These are phyloP conservation scores for Microtus montanus DNA, from an alignment of 2,113 vertebrate species.

Conservation along the genomic window DNA sequence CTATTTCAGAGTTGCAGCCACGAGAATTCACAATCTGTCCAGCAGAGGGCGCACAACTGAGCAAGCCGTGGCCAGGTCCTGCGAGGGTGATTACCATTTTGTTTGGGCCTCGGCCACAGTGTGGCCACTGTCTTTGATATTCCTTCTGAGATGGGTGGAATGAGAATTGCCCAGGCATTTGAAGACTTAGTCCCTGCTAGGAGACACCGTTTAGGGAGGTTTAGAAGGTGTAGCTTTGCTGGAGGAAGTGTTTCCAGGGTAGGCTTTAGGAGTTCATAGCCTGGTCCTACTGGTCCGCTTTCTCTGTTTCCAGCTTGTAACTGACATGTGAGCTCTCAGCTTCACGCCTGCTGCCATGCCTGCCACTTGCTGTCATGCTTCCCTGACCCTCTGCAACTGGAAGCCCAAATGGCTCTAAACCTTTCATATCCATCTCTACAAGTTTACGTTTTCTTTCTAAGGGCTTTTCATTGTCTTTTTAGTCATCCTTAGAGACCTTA, in stretches of 20 bases:
- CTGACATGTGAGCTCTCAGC: not conserved
- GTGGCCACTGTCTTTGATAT: too few species aligned
- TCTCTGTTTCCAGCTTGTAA: not conserved
- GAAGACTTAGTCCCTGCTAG: not conserved
- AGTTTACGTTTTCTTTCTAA: not conserved
- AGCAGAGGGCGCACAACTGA: not conserved
- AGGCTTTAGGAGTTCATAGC: not conserved
- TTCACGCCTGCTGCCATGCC: not conserved
- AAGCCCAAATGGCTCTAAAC: not conserved
- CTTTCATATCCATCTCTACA: not conserved
- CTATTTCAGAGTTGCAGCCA: not conserved
- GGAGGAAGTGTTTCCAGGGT: not conserved
- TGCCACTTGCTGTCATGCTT: rapidly evolving
- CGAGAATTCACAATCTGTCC: not conserved
- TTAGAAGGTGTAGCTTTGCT: not conserved
- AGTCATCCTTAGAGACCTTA: not conserved
- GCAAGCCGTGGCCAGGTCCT: not conserved
- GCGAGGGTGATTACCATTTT: not conserved
- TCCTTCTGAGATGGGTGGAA: not conserved
- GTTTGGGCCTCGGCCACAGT: rapidly evolving
- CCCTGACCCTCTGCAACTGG: not conserved
- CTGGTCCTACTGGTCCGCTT: not conserved
- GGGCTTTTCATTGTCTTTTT: conserved; percentile 17
- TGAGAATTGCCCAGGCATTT: not conserved
- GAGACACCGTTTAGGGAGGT: not conserved